Evolutionary conservation across 92 coral and sea anemone species (phyloP), one percentile per base, ranked within the genome.

Genomic region (Parazoanthus swiftii): DNA sequence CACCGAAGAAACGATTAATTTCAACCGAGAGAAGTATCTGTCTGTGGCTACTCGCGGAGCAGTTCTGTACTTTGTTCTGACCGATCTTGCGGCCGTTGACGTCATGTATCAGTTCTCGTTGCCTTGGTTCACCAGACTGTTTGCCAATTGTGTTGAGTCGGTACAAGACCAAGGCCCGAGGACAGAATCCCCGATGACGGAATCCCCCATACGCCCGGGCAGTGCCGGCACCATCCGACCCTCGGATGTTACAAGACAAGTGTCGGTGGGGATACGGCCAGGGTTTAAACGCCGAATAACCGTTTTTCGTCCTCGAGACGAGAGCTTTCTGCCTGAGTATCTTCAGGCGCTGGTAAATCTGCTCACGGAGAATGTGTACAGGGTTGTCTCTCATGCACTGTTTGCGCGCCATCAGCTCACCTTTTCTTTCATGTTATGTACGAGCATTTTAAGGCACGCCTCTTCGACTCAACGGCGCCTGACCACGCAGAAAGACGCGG

Each of bases 41-140:
- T 94, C 98, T 0, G 95, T 96, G 43, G 99, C 99, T 25, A 91
- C 95, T 4, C 95, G 99, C 26, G 99, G 99, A 21, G 99, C 98
- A 15, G 93, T 95, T 65, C 81, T 96, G 51, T 96, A 95, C 92
- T 96, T 96, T 79, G 98, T 95, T 6, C 85, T 96, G 74, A 91
- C 93, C 25, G 99, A 96, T 71, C 90, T 96, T 42, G 95, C 97
- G 0, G 76, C 87, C 76, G 90, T 96, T 14, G 98, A 96, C 79
- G 93, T 96, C 25, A 96, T 96, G 99, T 96, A 96, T 79, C 99
- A 96, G 92, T 96, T 95, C 86, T 95, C 99, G 0, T 88, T 96
- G 29, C 95, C 95, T 2, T 96, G 98, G 96, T 96, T 96, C 81
- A 95, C 95, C 20, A 89, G 80, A 7, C 93, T 95, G 15, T 96